Evolutionary conservation across 1,140 invertebrate genomes (phyloP).

Genomic region (Capitella teleta): DNA sequence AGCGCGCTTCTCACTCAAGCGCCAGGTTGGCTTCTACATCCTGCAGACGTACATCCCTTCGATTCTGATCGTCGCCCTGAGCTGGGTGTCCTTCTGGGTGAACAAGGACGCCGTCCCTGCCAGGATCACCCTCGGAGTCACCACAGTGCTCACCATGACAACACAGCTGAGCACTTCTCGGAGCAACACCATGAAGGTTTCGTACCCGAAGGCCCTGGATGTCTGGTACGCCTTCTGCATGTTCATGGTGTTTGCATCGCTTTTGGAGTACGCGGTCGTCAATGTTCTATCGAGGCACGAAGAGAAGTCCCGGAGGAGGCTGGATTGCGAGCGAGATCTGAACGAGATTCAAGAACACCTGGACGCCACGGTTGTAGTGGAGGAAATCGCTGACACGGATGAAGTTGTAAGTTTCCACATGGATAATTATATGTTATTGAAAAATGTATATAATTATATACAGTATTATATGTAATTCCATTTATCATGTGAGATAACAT

Average conservation of each 20-base stretch:
- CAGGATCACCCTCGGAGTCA: background rate
- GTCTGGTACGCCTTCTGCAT: conserved; percentile 89
- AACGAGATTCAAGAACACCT: too few species aligned
- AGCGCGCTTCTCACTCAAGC: conserved; percentile 49
- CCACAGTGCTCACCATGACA: conserved; percentile 5
- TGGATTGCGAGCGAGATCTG: too few species aligned
- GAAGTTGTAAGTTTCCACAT: too few species aligned
- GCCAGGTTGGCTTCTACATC: conserved; percentile 61
- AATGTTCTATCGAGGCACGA: conserved; percentile 46
- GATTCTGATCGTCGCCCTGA: conserved; percentile 47
- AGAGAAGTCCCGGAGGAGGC: too few species aligned
- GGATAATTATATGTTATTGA: too few species aligned
- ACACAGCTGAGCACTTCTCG: background rate
- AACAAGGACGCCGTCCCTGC: background rate
- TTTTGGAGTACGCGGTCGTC: conserved; percentile 84
- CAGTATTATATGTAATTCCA: too few species aligned
- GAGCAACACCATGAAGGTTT: background rate
- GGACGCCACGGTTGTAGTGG: too few species aligned
- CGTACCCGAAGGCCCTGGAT: conserved; percentile 72
- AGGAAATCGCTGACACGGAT: too few species aligned
- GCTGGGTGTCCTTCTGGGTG: conserved; percentile 4
- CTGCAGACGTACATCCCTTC: conserved; percentile 82
- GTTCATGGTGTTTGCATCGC: conserved; percentile 79
- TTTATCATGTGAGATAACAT: too few species aligned
- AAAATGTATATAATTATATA: too few species aligned